Percentiles rank a stretch among this genome's conserved stretches.
Conservation (phyloP, 2,797 vertebrate species). For the Anomalospiza imberbis region DNA sequence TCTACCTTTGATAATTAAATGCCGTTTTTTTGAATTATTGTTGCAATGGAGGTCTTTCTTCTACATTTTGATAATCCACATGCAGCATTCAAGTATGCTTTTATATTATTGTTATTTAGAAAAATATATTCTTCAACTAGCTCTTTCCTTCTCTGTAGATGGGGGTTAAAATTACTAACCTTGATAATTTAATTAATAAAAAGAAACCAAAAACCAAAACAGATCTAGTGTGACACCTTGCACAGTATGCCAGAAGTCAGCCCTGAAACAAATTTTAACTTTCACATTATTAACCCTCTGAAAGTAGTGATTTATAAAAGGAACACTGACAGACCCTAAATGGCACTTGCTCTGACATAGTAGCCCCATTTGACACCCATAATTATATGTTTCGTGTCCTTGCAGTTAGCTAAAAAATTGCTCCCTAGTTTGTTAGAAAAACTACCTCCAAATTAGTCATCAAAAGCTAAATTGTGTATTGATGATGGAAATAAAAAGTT, state of each 20-base stretch:
- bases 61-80: background rate
- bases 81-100: background rate
- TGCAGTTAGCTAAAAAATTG: constrained; percentile 48
- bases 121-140: background rate
- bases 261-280: constrained; percentile 59
- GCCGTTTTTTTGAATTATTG: background rate
- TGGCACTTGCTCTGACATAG: constrained; percentile 42
- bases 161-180: constrained; percentile 17
- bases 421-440: constrained; percentile 46
- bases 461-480: constrained; percentile 27
- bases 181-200: constrained; percentile 2
- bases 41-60: background rate
- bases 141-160: background rate
- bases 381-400: constrained; percentile 68
- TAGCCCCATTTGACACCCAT: constrained; percentile 49
- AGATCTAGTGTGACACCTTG: constrained; percentile 30
- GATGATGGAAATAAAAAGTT: constrained; percentile 31
- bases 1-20: background rate
- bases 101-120: background rate
- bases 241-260: constrained; percentile 47
- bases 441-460: constrained; percentile 42
- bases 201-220: background rate
- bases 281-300: constrained; percentile 56
- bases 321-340: constrained; percentile 42
- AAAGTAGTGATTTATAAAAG: constrained; percentile 48